phyloP scores from a whole-genome alignment of 2,888 invertebrate genomes.

The Cosmia pyralina region DNA sequence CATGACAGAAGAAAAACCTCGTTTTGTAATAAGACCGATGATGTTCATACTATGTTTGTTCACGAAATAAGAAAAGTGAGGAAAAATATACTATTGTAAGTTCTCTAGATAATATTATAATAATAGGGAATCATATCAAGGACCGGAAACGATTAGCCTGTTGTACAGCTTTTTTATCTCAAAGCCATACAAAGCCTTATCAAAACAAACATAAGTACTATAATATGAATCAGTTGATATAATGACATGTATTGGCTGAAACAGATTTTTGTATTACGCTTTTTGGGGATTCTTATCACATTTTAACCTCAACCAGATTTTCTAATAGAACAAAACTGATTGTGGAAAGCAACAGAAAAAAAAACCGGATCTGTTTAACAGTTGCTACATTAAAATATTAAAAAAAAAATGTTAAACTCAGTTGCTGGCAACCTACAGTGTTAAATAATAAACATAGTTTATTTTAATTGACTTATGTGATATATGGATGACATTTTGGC shows the following conservation, averaged over 20 bases:
- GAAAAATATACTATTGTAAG: conserved; percentile 6
- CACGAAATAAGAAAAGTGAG: not conserved
- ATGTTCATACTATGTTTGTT: conserved; percentile 15
- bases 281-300: not conserved
- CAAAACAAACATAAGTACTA: conserved; percentile 21
- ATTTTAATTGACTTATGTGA: conserved; percentile 31
- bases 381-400: not conserved
- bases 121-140: conserved; percentile 22
- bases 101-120: conserved; percentile 1
- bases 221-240: conserved; percentile 27
- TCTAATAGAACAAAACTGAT: no score
- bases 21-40: no score
- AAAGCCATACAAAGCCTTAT: conserved; percentile 36
- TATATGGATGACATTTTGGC: conserved; percentile 45
- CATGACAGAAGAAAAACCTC: no score
- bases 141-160: not conserved
- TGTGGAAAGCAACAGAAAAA: no score
- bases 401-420: not conserved
- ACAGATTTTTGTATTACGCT: not conserved
- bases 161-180: conserved; percentile 29
- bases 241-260: conserved; percentile 1
- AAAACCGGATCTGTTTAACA: not conserved
- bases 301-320: not conserved
- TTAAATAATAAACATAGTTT: not conserved
- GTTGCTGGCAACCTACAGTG: not conserved